Conservation (phyloP, 2,797 vertebrate genomes). For the Danio aesculapii region DNA sequence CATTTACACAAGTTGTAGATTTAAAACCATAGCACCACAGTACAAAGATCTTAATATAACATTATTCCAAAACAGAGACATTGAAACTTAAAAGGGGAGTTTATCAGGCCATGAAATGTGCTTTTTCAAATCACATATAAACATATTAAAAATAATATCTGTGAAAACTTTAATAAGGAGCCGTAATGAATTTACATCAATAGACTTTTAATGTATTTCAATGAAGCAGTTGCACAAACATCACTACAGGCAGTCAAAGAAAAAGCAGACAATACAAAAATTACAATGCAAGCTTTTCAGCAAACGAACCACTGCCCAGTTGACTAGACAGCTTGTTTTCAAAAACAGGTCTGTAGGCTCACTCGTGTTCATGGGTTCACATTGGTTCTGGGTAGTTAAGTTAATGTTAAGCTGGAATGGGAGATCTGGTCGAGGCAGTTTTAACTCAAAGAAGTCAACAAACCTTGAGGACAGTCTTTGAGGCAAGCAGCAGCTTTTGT, state of each 20-base stretch:
- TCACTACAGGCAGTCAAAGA: constrained; percentile 53
- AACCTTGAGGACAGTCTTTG: neutral
- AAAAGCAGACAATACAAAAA: constrained; percentile 57
- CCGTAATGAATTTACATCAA: neutral
- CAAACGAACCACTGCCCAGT: constrained; percentile 9
- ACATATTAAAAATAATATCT: neutral
- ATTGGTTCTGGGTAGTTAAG: constrained; percentile 33
- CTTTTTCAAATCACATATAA: neutral
- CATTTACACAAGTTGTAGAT: too few relatives aligned
- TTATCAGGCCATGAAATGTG: too few relatives aligned
- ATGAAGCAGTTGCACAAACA: constrained; percentile 65
- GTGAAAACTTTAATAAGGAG: neutral
- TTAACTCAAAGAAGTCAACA: constrained; percentile 5
- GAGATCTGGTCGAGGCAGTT: constrained; percentile 33
- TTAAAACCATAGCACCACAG: too few relatives aligned
- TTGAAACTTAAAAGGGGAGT: too few relatives aligned
- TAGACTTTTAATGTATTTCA: constrained; percentile 71
- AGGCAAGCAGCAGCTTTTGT: constrained; percentile 33
- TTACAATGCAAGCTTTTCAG: constrained; percentile 23
- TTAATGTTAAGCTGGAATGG: constrained; percentile 47
- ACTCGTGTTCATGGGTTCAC: constrained; percentile 3
- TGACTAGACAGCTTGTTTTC: constrained; percentile 37
- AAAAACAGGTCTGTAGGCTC: constrained; percentile 31
- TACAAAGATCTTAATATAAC: too few relatives aligned
- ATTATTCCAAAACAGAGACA: too few relatives aligned